A percentile compares a stretch with the other conserved stretches of the same genome.
phyloP scores from a whole-genome alignment of 2,888 invertebrate genomes.

The Laothoe populi region DNA sequence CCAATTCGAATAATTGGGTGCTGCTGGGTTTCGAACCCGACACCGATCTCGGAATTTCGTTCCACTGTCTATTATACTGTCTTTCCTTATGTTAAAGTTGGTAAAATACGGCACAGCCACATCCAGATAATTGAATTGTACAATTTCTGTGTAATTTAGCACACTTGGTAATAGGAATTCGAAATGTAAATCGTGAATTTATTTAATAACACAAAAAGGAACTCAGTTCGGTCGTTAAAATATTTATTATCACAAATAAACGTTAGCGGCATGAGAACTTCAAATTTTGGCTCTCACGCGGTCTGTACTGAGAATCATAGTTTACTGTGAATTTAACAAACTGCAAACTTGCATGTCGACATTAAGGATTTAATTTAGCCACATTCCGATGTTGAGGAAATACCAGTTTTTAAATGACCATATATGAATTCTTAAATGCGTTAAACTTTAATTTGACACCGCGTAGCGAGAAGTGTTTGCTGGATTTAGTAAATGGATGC shows the following conservation, averaged over 20 bases:
- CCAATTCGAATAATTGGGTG: no score
- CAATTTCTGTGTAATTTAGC: no score
- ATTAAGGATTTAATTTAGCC: constrained; percentile 13
- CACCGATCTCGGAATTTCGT: no score
- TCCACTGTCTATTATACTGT: no score
- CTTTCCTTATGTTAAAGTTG: no score
- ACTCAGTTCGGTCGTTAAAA: neutral
- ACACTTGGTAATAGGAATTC: no score
- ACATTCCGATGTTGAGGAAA: constrained; percentile 4
- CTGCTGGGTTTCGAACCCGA: no score
- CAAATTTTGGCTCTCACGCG: constrained; percentile 14
- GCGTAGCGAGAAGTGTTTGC: neutral
- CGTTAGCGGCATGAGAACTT: neutral
- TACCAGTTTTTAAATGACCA: constrained; percentile 13
- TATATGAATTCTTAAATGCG: neutral
- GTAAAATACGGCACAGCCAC: no score
- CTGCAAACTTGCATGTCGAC: constrained; percentile 18
- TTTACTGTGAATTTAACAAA: constrained; percentile 12
- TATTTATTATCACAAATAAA: neutral
- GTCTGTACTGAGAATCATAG: constrained; percentile 12
- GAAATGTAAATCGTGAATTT: neutral
- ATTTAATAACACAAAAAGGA: neutral
- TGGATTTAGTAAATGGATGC: neutral
- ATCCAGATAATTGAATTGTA: no score
- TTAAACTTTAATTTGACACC: neutral